Evolutionary conservation across 2,797 vertebrate species (phyloP).

Genomic region (Antennarius maculatus): DNA sequence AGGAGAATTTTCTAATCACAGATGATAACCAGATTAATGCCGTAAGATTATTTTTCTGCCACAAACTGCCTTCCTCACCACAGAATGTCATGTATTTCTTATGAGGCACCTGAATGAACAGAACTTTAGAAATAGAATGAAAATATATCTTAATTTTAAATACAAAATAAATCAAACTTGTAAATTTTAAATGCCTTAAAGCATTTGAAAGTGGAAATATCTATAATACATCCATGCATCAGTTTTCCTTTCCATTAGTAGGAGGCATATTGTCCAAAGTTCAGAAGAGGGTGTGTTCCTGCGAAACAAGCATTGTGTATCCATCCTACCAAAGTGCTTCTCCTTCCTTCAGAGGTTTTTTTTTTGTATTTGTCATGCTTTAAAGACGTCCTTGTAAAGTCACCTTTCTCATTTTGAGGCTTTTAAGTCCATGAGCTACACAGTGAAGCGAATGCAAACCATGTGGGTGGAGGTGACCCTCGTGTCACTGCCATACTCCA

Average conservation of each 20-base stretch:
- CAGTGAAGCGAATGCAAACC: slow-evolving; percentile 25
- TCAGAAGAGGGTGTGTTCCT: too few relatives aligned
- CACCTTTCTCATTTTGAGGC: slow-evolving; percentile 19
- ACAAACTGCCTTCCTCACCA: too few relatives aligned
- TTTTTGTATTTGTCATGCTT: slow-evolving; percentile 12
- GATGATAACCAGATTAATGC: slow-evolving; percentile 5
- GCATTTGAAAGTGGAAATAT: too few relatives aligned
- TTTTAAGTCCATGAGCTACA: slow-evolving; percentile 30
- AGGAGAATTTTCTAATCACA: slow-evolving; percentile 1
- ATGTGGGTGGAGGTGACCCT: slow-evolving; percentile 16
- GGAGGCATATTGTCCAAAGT: too few relatives aligned
- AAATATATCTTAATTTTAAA: too few relatives aligned
- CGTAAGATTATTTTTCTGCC: too few relatives aligned
- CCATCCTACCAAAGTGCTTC: slow-evolving; percentile 20
- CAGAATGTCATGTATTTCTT: too few relatives aligned
- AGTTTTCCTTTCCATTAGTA: too few relatives aligned
- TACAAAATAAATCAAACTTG: too few relatives aligned
- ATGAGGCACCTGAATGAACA: neutral
- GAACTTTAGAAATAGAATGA: neutral
- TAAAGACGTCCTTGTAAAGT: neutral
- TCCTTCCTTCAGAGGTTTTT: slow-evolving; percentile 14
- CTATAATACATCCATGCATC: too few relatives aligned
- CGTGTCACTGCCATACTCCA: slow-evolving; percentile 10
- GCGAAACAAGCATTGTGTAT: neutral
- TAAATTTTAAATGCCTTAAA: too few relatives aligned